Conservation (phyloP, 2,113 vertebrate genomes). For the Illadopsis cleaveri region DNA sequence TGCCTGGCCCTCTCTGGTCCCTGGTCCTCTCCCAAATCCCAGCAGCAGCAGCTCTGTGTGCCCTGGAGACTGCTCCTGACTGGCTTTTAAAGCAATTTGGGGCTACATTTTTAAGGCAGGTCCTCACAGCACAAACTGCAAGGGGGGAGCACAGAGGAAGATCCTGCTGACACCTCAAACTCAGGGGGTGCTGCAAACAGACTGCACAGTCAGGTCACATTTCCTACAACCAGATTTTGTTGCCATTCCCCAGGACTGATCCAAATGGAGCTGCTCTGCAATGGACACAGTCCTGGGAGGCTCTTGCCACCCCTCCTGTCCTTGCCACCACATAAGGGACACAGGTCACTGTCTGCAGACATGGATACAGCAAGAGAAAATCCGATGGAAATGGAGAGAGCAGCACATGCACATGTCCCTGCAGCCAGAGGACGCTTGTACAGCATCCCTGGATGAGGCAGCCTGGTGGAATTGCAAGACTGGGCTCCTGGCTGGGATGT, state of each 20-base stretch:
- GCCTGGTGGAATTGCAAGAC: background rate
- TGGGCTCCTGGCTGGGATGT: background rate
- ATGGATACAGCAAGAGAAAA: background rate
- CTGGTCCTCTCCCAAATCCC: background rate
- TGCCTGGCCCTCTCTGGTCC: background rate
- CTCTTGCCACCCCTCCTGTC: background rate
- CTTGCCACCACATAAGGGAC: background rate
- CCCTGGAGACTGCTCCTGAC: background rate
- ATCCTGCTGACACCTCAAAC: background rate
- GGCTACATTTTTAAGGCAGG: background rate
- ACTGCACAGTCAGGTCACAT: background rate
- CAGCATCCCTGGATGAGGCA: background rate
- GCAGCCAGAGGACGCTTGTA: background rate
- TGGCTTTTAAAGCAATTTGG: background rate
- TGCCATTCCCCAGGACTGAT: background rate
- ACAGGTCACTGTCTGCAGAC: background rate
- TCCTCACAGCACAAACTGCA: background rate
- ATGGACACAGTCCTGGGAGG: background rate
- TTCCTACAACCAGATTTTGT: background rate
- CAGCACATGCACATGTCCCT: accelerated
- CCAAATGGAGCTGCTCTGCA: accelerated
- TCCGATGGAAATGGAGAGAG: accelerated
- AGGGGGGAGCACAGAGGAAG: background rate
- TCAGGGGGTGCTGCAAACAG: background rate
- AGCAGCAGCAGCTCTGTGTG: accelerated